Conservation (phyloP, 2,888 invertebrate genomes). For the Calliopum simillimum region DNA sequence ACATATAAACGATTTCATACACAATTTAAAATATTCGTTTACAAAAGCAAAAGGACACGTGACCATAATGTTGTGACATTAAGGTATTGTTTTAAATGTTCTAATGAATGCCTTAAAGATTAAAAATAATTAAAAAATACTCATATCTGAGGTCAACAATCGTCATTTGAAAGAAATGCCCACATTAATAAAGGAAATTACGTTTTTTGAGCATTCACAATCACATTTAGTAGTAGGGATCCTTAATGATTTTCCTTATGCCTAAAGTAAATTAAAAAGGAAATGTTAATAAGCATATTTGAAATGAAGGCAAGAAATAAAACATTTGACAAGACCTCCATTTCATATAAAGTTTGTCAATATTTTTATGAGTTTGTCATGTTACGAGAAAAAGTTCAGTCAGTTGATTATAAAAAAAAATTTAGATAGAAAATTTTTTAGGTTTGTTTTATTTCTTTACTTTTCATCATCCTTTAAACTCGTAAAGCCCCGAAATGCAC, state of each 20-base stretch:
- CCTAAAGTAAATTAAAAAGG: constrained; percentile 2
- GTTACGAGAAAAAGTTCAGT: no score
- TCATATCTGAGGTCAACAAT: constrained; percentile 6
- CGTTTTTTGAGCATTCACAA: background rate
- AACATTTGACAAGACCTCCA: no score
- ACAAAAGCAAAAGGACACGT: background rate
- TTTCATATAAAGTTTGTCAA: no score
- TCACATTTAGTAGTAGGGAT: background rate
- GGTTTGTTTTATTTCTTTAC: no score
- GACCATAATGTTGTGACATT: background rate
- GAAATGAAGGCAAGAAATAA: background rate
- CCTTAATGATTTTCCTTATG: constrained; percentile 7
- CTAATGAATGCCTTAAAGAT: background rate
- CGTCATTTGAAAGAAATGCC: background rate
- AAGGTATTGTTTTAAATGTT: background rate
- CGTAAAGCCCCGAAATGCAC: no score
- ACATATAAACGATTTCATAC: constrained; percentile 7
- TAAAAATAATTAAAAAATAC: background rate
- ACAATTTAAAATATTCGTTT: background rate
- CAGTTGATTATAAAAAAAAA: no score
- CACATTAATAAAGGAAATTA: background rate
- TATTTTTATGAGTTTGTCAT: no score
- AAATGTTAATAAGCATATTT: background rate
- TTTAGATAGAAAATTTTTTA: no score
- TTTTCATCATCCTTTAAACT: no score